phyloP scores from a whole-genome alignment of 2,797 vertebrate genomes.

The Fratercula arctica region DNA sequence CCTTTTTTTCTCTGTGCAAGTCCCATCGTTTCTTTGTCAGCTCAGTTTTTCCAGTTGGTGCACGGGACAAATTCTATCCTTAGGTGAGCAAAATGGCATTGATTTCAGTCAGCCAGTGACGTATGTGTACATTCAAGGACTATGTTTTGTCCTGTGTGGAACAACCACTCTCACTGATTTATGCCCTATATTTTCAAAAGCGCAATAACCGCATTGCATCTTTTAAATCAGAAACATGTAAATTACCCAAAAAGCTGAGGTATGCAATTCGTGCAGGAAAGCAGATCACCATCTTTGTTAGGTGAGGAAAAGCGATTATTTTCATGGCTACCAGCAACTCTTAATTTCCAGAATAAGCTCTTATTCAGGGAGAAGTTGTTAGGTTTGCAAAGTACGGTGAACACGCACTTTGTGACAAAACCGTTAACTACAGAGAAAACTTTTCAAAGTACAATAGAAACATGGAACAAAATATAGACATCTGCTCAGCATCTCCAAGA shows the following conservation, averaged over 20 bases:
- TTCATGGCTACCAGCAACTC: background rate
- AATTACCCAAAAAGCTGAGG: background rate
- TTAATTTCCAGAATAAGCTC: slow-evolving; percentile 22
- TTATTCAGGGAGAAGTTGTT: background rate
- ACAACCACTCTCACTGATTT: background rate
- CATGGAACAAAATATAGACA: background rate
- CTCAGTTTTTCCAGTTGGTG: background rate
- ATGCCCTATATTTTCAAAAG: background rate
- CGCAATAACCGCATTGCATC: background rate
- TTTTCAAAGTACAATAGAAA: background rate
- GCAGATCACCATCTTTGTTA: background rate
- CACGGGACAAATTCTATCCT: background rate
- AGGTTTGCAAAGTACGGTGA: background rate
- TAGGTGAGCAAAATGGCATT: background rate
- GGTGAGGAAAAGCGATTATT: slow-evolving; percentile 5
- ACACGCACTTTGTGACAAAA: background rate
- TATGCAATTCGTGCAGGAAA: background rate
- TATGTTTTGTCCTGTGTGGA: background rate
- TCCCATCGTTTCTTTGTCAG: background rate
- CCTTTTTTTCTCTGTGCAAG: background rate
- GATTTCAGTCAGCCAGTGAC: background rate
- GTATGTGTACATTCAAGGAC: background rate
- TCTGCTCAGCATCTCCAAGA: background rate
- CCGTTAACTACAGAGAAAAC: background rate
- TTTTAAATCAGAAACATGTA: background rate